These are phyloP conservation scores for Agonopterix subpropinquella DNA, from an alignment of 2,888 invertebrate genomes.

Conservation along the genomic window DNA sequence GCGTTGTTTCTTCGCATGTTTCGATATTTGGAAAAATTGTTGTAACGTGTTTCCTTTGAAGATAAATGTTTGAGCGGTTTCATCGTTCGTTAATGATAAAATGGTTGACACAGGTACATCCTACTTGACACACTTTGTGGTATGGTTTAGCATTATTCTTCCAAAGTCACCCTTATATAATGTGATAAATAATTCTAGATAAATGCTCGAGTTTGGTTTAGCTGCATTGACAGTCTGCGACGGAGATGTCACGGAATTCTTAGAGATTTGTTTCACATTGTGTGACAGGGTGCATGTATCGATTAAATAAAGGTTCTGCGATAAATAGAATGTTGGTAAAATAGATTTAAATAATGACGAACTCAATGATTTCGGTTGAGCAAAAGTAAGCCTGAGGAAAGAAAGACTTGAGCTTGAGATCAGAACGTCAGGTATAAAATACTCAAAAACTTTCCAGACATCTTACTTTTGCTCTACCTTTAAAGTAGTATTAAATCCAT, in stretches of 20 bases:
- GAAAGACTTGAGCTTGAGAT: background rate
- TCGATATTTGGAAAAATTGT: slow-evolving; percentile 45
- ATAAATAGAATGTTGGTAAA: slow-evolving; percentile 19
- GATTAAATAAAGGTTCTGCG: slow-evolving; percentile 22
- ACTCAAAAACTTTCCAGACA: background rate
- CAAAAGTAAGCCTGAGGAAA: background rate
- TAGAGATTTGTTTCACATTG: slow-evolving; percentile 48
- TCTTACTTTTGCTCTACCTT: slow-evolving; percentile 3
- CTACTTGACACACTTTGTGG: slow-evolving; percentile 72
- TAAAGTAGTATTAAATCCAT: slow-evolving; percentile 10
- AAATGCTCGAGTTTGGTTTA: slow-evolving; percentile 32
- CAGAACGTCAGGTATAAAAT: background rate
- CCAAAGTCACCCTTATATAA: slow-evolving; percentile 31
- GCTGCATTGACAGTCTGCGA: slow-evolving; percentile 24
- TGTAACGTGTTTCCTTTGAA: slow-evolving; percentile 58
- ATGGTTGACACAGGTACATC: slow-evolving; percentile 58
- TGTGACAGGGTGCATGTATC: slow-evolving; percentile 75
- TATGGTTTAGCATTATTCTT: slow-evolving; percentile 43
- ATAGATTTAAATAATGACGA: slow-evolving; percentile 23
- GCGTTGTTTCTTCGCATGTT: slow-evolving; percentile 70
- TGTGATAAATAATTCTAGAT: slow-evolving; percentile 21
- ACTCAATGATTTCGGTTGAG: slow-evolving; percentile 4
- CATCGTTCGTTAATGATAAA: slow-evolving; percentile 39
- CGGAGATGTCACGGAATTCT: slow-evolving; percentile 21
- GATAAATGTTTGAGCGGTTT: slow-evolving; percentile 39